A percentile compares a stretch with the other conserved stretches of the same genome.
These are phyloP conservation scores for Calameuta filiformis DNA, from an alignment of 2,888 invertebrate species.

Conservation along the genomic window DNA sequence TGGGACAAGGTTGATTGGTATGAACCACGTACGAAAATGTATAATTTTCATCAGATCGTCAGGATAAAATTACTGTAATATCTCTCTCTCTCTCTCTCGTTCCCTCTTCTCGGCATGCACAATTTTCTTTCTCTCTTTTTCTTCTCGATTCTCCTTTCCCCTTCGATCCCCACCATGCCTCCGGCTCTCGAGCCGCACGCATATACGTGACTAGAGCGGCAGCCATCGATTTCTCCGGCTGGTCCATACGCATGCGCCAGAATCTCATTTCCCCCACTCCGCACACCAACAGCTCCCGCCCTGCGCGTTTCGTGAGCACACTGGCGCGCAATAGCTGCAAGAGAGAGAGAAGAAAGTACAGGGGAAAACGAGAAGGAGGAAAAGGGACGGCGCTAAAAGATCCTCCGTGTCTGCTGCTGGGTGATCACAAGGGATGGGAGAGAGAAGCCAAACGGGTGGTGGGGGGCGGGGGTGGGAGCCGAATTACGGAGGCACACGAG, in stretches of 20 bases:
- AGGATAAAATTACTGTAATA: not conserved
- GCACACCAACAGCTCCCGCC: not conserved
- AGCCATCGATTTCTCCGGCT: slow-evolving; percentile 55
- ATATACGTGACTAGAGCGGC: slow-evolving; percentile 19
- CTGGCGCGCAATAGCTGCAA: not conserved
- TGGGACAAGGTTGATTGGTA: not conserved
- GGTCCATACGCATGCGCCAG: slow-evolving; percentile 41
- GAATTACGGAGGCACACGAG: slow-evolving; percentile 5
- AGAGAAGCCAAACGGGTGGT: not conserved
- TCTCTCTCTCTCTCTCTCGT: not conserved
- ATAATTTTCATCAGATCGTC: not conserved
- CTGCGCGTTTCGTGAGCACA: not conserved
- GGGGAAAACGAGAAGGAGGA: not conserved
- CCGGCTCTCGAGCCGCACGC: not conserved
- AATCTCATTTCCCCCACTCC: not conserved
- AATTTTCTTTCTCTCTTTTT: not conserved
- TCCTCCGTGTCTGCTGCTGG: not conserved
- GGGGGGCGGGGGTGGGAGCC: not conserved
- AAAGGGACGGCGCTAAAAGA: not conserved
- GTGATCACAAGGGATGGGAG: not conserved
- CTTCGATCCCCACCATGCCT: not conserved
- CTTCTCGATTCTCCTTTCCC: too few species aligned
- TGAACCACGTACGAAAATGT: not conserved
- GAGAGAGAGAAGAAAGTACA: not conserved
- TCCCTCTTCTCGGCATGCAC: not conserved